Evolutionary conservation across 2,797 vertebrate species (phyloP), one percentile per base, ranked within the genome.

Genomic region (Tolypeutes matacus): DNA sequence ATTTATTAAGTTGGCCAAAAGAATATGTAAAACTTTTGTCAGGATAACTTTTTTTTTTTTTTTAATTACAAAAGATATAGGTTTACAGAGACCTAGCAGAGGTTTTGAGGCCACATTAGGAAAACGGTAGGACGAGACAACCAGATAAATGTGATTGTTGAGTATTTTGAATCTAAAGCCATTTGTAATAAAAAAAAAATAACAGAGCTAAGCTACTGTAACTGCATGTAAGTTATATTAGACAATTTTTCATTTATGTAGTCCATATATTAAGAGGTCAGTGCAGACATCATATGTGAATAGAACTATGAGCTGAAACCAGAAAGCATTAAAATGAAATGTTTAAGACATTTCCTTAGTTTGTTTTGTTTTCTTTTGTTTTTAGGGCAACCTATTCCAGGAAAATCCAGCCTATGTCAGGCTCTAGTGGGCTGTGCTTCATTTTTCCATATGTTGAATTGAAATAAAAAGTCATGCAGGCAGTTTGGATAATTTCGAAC

Each of bases 181-280:
- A 85, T 62, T 88, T 85, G 23, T 31, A 93, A 81, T 31, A 90
- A 90, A 94, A 82, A 64, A 60, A 34, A 90, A 46, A 46, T 46
- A 46, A 46, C 46, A 46, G 81, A 92, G 34, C 34, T 73, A 53
- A 91, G 56, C 56, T 85, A 69, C 83, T 69, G 0, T 51, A 53
- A 83, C 39, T 72, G 62, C 3, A 51, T 75, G 3, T 39, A 60
- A 86, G 51, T 91, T 94, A 5, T 67, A 77, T 51, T 34, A 84
- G 65, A 77, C 20, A 53, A 46, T 7, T 95, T 94, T 89, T 82
- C 39, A 82, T 72, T 82, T 75, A 31, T 9, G 1, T 94, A 69
- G 77, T 56, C 70, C 73, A 83, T 81, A 2, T 85, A 15, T 81
- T 92, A 46, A 46, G 27, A 60, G 29, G 14, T 87, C 53, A 83